Percentiles rank a stretch among this genome's conserved stretches.
Conservation (phyloP, 2,113 vertebrate genomes). For the Taxidea taxus region DNA sequence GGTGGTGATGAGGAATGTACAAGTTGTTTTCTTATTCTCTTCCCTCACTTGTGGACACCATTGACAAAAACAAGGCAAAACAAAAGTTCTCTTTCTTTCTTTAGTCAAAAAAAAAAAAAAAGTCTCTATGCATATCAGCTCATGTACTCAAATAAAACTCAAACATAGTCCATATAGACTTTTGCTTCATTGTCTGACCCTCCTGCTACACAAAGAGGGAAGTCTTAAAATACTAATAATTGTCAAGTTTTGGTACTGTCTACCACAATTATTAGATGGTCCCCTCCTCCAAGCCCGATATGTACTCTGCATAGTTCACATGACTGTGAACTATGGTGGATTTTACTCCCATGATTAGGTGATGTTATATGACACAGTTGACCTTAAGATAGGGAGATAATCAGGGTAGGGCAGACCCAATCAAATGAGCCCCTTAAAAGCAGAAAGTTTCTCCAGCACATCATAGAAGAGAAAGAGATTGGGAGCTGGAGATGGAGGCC, state of each 20-base stretch:
- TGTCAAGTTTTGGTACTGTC: background rate
- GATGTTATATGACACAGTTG: background rate
- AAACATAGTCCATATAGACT: background rate
- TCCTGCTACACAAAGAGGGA: background rate
- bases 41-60: background rate
- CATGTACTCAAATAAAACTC: background rate
- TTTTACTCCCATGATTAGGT: background rate
- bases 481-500: background rate
- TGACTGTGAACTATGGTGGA: background rate
- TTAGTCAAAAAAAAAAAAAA: background rate
- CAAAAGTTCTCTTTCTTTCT: background rate
- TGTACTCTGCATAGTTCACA: background rate
- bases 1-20: no score
- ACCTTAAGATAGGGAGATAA: background rate
- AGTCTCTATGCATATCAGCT: background rate
- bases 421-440: background rate
- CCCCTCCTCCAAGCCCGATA: no score
- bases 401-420: background rate
- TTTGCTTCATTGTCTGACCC: background rate
- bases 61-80: background rate
- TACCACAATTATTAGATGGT: background rate
- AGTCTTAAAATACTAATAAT: background rate
- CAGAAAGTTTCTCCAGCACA: background rate
- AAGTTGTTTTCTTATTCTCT: background rate
- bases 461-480: background rate